A percentile compares a stretch with the other conserved stretches of the same genome.
Conservation (phyloP, 2,888 invertebrate species). For the Andricus quercusramuli region DNA sequence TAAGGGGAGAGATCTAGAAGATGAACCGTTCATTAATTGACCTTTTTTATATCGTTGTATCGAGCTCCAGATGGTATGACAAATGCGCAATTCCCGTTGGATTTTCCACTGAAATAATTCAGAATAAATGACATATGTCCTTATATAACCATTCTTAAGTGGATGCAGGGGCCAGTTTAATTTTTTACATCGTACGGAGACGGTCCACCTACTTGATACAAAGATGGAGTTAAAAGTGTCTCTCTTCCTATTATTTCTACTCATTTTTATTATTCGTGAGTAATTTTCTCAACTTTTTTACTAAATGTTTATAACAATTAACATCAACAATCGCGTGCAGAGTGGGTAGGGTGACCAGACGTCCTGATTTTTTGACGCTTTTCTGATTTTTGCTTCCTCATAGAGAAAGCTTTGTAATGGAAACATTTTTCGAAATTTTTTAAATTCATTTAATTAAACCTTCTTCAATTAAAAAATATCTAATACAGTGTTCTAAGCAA, state of each 20-base stretch:
- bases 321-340: no score
- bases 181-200: background rate
- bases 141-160: constrained; percentile 4
- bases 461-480: no score
- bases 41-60: background rate
- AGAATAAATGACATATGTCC: background rate
- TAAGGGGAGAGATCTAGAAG: background rate
- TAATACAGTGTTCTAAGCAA: no score
- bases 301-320: background rate
- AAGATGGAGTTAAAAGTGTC: constrained; percentile 14
- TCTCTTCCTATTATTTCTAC: background rate
- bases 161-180: background rate
- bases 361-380: no score
- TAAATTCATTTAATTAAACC: no score
- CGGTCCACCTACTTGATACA: background rate
- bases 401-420: no score
- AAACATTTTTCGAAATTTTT: no score
- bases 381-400: no score
- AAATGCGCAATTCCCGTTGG: constrained; percentile 12
- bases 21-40: constrained; percentile 6
- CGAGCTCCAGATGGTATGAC: constrained; percentile 1
- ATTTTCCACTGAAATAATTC: background rate
- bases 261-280: background rate
- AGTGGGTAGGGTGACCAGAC: no score
- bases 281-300: background rate